These are phyloP conservation scores for Saccopteryx bilineata DNA, from an alignment of 2,113 vertebrate genomes.

Conservation along the genomic window DNA sequence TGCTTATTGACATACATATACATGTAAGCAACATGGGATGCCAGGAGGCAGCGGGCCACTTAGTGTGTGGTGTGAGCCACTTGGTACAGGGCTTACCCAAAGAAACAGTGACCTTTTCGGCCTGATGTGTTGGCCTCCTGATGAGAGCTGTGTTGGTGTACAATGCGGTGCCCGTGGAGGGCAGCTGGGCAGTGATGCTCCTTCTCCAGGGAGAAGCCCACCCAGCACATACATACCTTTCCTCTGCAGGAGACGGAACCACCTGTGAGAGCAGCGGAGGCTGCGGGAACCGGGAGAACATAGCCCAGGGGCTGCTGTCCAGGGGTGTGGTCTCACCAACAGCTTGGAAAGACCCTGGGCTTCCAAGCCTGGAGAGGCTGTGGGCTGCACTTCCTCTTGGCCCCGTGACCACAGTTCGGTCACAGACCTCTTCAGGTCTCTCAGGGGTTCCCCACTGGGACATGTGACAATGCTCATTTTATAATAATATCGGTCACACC, in stretches of 20 bases:
- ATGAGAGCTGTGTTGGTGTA: not conserved
- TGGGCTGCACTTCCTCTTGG: rapidly evolving
- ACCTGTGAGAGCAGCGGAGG: too few species aligned
- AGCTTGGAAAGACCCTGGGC: rapidly evolving
- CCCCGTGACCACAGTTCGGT: rapidly evolving
- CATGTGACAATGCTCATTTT: rapidly evolving
- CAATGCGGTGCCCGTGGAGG: rapidly evolving
- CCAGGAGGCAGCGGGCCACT: not conserved
- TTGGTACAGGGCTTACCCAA: rapidly evolving
- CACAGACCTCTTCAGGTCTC: not conserved
- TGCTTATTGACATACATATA: rapidly evolving
- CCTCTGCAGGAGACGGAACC: too few species aligned
- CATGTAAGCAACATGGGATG: rapidly evolving
- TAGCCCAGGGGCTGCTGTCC: not conserved
- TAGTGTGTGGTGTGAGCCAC: rapidly evolving
- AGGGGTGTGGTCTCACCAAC: rapidly evolving
- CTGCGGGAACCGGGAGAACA: rapidly evolving
- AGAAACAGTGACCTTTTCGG: not conserved
- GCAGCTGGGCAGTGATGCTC: rapidly evolving
- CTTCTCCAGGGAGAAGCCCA: not conserved
- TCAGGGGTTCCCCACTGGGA: not conserved
- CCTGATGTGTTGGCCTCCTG: not conserved
- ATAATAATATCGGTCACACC: not conserved
- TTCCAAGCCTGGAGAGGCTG: rapidly evolving
- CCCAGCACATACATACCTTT: rapidly evolving